A percentile compares a stretch with the other conserved stretches of the same genome.
phyloP scores from a whole-genome alignment of 1,140 invertebrate species.

The Phocides pigmalion region DNA sequence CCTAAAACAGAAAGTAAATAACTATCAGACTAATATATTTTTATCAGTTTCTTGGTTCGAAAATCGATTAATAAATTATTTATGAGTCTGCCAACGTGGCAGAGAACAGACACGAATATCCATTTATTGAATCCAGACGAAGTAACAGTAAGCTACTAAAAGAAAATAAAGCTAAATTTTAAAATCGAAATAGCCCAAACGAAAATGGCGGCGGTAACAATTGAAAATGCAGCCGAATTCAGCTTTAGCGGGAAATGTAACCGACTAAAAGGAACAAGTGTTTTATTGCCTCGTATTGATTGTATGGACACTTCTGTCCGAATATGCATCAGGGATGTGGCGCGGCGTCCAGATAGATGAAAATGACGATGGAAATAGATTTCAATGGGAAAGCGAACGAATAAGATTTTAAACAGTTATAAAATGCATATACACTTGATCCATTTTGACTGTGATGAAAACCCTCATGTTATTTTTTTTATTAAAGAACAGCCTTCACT shows the following conservation, averaged over 20 bases:
- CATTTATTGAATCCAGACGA: slow-evolving; percentile 10
- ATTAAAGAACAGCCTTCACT: no score
- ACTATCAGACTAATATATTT: no score
- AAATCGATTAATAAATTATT: no score
- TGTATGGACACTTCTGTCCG: slow-evolving; percentile 33
- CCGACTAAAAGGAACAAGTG: slow-evolving; percentile 36
- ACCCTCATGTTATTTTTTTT: no score
- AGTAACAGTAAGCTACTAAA: slow-evolving; percentile 9
- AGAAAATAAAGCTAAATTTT: slow-evolving; percentile 23
- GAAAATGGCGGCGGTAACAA: slow-evolving; percentile 30
- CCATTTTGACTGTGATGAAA: no score
- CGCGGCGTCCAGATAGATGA: slow-evolving; percentile 15
- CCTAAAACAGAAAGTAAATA: no score
- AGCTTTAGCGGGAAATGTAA: slow-evolving; percentile 32
- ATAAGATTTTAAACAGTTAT: slow-evolving; percentile 2
- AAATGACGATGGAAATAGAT: slow-evolving; percentile 24
- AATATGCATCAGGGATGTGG: slow-evolving; percentile 26
- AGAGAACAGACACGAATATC: not conserved
- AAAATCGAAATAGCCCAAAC: slow-evolving; percentile 23
- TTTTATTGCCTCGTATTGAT: slow-evolving; percentile 32
- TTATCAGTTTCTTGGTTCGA: no score
- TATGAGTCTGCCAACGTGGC: not conserved
- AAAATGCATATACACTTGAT: not conserved
- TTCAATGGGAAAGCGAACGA: not conserved
- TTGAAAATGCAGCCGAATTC: slow-evolving; percentile 34